Conservation (phyloP, 2,888 invertebrate genomes). For the Bombylius discolor region DNA sequence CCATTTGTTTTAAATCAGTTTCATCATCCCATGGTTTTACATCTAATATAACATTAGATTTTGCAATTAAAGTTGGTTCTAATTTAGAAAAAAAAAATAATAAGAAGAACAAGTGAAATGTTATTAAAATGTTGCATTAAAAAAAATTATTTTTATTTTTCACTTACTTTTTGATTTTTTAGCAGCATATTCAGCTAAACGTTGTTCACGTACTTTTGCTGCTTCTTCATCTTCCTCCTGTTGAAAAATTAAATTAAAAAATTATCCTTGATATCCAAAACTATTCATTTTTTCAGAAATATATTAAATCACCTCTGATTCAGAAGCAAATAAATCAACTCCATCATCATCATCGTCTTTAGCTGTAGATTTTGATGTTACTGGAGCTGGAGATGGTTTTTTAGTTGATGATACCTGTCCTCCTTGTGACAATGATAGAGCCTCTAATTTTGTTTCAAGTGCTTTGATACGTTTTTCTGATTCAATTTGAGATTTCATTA, state of each 20-base stretch:
- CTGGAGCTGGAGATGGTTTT: slow-evolving; percentile 18
- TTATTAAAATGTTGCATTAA: too few species aligned
- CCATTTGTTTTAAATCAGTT: slow-evolving; percentile 81
- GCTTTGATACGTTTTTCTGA: slow-evolving; percentile 29
- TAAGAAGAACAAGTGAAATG: too few species aligned
- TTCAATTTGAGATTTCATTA: slow-evolving; percentile 26
- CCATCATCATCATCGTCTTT: slow-evolving; percentile 54
- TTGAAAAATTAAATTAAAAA: background rate
- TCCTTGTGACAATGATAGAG: slow-evolving; percentile 1
- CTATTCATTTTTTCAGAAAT: background rate
- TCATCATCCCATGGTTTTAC: slow-evolving; percentile 87
- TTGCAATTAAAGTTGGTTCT: slow-evolving; percentile 82
- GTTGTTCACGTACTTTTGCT: slow-evolving; percentile 65
- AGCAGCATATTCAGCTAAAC: slow-evolving; percentile 76
- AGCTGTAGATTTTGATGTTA: slow-evolving; percentile 9
- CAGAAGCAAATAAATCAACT: slow-evolving; percentile 70
- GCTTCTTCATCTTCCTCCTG: slow-evolving; percentile 56
- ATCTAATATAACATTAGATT: slow-evolving; percentile 87
- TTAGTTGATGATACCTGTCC: background rate
- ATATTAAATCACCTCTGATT: slow-evolving; percentile 46
- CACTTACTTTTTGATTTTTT: slow-evolving; percentile 77
- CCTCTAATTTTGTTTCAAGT: slow-evolving; percentile 22
- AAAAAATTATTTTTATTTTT: background rate
- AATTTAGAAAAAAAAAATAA: slow-evolving; percentile 6
- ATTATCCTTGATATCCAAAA: too few species aligned